A percentile compares a stretch with the other conserved stretches of the same genome.
Evolutionary conservation across 1,140 invertebrate genomes (phyloP).

Genomic region (Nasonia giraulti): DNA sequence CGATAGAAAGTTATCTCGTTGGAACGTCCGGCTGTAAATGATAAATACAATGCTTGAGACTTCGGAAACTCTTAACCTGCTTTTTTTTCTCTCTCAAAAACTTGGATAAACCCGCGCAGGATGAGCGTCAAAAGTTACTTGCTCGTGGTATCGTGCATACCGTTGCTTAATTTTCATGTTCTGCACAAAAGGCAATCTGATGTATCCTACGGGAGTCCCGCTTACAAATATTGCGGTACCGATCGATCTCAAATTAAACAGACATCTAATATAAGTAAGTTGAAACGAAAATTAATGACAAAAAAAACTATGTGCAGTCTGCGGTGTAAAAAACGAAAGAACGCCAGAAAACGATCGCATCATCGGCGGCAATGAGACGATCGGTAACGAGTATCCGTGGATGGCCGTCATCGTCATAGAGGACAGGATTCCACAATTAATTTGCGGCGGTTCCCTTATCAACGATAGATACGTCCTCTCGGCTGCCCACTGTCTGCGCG

Average conservation of each 20-base stretch:
- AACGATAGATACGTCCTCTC: slow-evolving; percentile 74
- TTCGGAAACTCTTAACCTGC: too few relatives aligned
- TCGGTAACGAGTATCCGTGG: slow-evolving; percentile 74
- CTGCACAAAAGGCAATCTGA: background rate
- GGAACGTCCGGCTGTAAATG: too few relatives aligned
- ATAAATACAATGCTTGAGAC: too few relatives aligned
- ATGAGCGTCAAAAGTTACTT: too few relatives aligned
- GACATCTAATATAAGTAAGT: background rate
- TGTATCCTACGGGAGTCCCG: background rate
- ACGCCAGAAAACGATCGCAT: slow-evolving; percentile 58
- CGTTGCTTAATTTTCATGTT: background rate
- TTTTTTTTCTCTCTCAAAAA: too few relatives aligned
- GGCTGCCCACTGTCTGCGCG: slow-evolving; percentile 74
- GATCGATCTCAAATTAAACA: background rate
- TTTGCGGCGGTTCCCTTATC: slow-evolving; percentile 77
- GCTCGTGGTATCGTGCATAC: background rate
- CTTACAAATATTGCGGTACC: slow-evolving; percentile 16
- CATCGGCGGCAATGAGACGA: slow-evolving; percentile 72
- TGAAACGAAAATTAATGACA: background rate
- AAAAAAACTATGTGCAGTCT: background rate
- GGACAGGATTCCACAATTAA: slow-evolving; percentile 64
- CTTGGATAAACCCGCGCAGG: too few relatives aligned
- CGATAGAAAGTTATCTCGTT: too few relatives aligned
- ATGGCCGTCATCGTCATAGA: slow-evolving; percentile 66
- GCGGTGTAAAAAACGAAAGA: background rate